Base-by-base conservation (phyloP, 2,113 vertebrate genomes). In the Genyomyrus donnyi region DNA sequence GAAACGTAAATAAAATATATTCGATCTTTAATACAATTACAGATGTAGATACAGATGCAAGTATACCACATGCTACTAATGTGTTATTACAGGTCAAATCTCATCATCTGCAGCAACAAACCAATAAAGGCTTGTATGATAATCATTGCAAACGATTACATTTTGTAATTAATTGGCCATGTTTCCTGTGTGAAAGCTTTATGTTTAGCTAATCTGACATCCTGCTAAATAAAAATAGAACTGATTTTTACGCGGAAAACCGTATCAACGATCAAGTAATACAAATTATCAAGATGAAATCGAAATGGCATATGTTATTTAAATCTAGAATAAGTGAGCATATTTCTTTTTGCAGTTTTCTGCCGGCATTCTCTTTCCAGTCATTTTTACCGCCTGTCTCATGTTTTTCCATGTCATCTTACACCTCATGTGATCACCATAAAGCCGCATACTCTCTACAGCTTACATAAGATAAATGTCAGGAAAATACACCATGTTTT, bases 391-490 rank as follows among this genome's bases (percentile, higher is more conserved):
- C 70, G 49, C 66, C 27, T 87, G 19, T 24, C 70, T 66, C 48
- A 27, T 52, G 24, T 53, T 27, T 66, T 80, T 66, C 48, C 70
- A 89, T 80, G n/a, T 39, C 62, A 89, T 74, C 70, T 27, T 62
- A 88, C 50, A 66, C 66, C 49, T 80, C 88, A 77, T 83, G 48
- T 53, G 70, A 52, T 83, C 88, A 80, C 88, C 3, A 27, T 35
- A 42, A 45, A 48, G 42, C 24, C 24, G 8, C n/a, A 70, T 11
- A 27, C 10, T 70, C n/a, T 11, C 62, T 27, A 66, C 46, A 10
- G n/a, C 46, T 77, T 45, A 50, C 62, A 39, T 35, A 27, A 1
- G n/a, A 27, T 31, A 31, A 66, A 27, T 27, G 62, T 31, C 62
- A 70, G n/a, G 10, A 27, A 13, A 70, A 70, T 27, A 27, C 62